Evolutionary conservation across 1,140 invertebrate species (phyloP).

Genomic region (Drosophila orena): DNA sequence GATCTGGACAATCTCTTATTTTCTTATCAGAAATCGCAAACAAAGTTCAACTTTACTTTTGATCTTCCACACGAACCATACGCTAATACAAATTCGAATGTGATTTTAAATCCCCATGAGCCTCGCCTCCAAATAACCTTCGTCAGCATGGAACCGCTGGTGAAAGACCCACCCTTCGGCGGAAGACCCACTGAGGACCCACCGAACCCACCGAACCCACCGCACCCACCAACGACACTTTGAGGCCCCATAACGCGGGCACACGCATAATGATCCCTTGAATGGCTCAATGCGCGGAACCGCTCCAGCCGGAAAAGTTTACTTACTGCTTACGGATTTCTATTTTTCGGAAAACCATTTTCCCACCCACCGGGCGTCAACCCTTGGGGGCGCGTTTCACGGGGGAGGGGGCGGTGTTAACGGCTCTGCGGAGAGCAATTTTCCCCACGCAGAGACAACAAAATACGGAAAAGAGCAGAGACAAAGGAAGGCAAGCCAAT

Average conservation of each 20-base stretch:
- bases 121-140: constrained; percentile 16
- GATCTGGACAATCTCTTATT: neutral
- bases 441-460: constrained; percentile 34
- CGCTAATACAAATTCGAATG: constrained; percentile 20
- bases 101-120: constrained; percentile 15
- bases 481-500: constrained; percentile 49
- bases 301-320: constrained; percentile 44
- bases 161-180: constrained; percentile 2
- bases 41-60: constrained; percentile 6
- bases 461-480: constrained; percentile 25
- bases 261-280: constrained; percentile 72
- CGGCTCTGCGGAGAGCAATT: constrained; percentile 80
- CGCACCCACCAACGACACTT: constrained; percentile 60
- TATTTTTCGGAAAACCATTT: constrained; percentile 73
- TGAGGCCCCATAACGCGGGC: constrained; percentile 75
- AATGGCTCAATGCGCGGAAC: constrained; percentile 72
- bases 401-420: constrained; percentile 61
- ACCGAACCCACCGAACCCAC: constrained; percentile 25
- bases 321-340: constrained; percentile 65
- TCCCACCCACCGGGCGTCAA: neutral
- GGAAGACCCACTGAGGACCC: constrained; percentile 4
- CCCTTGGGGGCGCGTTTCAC: constrained; percentile 39
- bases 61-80: neutral
- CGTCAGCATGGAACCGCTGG: constrained; percentile 12
- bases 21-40: neutral